Percentiles rank a stretch among this genome's conserved stretches.
Conservation (phyloP, 2,888 invertebrate genomes). For the Pristionchus maxplancki region DNA sequence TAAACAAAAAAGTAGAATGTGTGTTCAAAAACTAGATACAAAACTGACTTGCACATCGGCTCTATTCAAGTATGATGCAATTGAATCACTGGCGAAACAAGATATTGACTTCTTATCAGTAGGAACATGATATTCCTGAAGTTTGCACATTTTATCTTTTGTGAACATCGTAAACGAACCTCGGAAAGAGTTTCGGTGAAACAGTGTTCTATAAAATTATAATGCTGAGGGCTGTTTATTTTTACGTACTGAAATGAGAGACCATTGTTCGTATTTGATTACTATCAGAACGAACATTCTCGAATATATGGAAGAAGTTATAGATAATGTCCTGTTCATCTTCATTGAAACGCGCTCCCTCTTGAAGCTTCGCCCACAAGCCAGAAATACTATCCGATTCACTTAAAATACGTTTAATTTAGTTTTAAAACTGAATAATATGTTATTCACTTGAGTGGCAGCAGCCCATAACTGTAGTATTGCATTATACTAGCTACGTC, state of each 20-base stretch:
- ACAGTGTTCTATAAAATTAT: not conserved
- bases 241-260: not conserved
- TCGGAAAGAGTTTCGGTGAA: not conserved
- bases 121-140: not conserved
- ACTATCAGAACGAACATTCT: no score
- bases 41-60: not conserved
- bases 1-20: not conserved
- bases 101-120: not conserved
- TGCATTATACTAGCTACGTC: not conserved
- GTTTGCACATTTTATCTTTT: no score
- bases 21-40: not conserved
- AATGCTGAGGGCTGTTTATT: not conserved
- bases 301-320: no score
- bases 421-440: not conserved
- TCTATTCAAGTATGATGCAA: not conserved
- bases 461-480: not conserved
- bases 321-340: no score
- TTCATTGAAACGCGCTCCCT: not conserved
- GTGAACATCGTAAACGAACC: no score
- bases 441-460: not conserved
- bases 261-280: no score
- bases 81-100: not conserved
- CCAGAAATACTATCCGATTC: not conserved
- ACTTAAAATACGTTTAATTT: not conserved
- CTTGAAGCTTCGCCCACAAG: not conserved